Evolutionary conservation across 2,113 vertebrate species (phyloP).

Genomic region (Boulengeromyrus knoepffleri): DNA sequence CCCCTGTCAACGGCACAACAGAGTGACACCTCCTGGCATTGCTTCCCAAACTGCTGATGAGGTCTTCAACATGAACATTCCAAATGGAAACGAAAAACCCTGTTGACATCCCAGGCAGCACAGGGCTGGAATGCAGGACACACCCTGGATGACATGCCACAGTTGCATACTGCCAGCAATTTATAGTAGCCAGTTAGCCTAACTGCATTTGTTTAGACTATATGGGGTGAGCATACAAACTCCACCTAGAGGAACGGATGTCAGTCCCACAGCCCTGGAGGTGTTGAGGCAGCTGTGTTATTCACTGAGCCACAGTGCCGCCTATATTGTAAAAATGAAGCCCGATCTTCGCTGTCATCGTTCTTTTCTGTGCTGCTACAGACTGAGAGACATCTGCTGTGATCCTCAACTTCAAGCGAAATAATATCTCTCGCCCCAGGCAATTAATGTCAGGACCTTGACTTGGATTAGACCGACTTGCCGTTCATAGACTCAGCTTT

Average conservation of each 20-base stretch:
- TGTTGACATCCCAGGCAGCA: background rate
- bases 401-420: slow-evolving; percentile 5
- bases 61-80: background rate
- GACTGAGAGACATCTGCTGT: background rate
- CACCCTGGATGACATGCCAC: background rate
- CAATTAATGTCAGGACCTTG: background rate
- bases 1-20: background rate
- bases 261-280: background rate
- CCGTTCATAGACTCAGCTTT: background rate
- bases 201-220: background rate
- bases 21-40: background rate
- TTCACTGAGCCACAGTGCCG: background rate
- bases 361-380: background rate
- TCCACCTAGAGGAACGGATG: background rate
- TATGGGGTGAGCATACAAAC: background rate
- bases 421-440: background rate
- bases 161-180: background rate
- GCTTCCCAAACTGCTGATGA: background rate
- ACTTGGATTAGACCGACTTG: background rate
- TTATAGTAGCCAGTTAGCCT: background rate
- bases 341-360: background rate
- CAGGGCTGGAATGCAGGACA: background rate
- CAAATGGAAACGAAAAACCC: background rate
- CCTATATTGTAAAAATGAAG: background rate
- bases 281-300: background rate